Percentiles rank a stretch among this genome's conserved stretches.
Conservation (phyloP, 64 coral and sea anemone species). For the Orbicella faveolata region DNA sequence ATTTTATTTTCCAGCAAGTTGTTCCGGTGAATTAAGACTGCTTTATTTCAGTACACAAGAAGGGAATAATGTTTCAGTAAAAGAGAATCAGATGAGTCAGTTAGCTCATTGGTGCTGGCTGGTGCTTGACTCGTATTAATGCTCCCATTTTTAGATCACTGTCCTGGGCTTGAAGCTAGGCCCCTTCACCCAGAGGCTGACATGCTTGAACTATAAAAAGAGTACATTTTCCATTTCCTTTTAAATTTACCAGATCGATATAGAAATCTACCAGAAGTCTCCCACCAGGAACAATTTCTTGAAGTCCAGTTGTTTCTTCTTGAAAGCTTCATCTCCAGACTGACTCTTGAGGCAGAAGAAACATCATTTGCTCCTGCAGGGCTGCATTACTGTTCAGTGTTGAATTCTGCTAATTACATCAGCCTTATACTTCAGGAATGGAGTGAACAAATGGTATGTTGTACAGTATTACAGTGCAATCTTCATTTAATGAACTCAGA, state of each 20-base stretch:
- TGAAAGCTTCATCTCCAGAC: conserved; percentile 61
- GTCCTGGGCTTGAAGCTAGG: no score
- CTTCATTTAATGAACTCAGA: no score
- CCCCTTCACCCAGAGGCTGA: no score
- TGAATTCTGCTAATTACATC: conserved; percentile 81
- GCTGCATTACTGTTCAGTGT: conserved; percentile 71
- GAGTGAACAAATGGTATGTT: conserved; percentile 80
- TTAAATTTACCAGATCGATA: conserved; percentile 71
- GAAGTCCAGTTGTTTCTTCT: conserved; percentile 77
- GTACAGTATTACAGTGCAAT: no score
- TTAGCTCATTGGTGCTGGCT: no score
- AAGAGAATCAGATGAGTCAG: no score
- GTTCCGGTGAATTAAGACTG: no score
- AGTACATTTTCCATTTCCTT: neutral
- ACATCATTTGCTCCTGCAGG: conserved; percentile 50
- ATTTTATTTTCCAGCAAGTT: no score
- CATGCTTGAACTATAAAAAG: neutral
- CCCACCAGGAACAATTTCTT: conserved; percentile 69
- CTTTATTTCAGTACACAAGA: no score
- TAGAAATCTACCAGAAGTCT: conserved; percentile 64
- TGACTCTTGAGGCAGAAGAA: conserved; percentile 51
- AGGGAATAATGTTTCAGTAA: no score
- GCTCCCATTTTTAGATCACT: no score
- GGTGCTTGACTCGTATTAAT: no score
- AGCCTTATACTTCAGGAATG: conserved; percentile 88